These are phyloP conservation scores for Mesopsocus fuscifrons DNA, from an alignment of 2,888 invertebrate species.

Conservation along the genomic window DNA sequence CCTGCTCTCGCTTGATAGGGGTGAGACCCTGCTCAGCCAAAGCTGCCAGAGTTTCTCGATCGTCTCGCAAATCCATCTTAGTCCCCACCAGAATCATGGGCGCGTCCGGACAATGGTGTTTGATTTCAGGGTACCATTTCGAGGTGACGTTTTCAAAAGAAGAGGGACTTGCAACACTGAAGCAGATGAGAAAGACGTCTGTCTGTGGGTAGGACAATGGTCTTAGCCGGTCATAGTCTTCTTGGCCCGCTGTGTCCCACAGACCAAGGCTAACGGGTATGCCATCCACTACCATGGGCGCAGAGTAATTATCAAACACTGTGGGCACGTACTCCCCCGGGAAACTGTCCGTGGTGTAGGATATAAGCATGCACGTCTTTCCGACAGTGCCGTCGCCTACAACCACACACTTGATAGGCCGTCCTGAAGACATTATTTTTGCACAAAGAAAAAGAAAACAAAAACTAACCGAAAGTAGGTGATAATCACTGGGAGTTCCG, in stretches of 20 bases:
- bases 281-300: constrained; percentile 96
- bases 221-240: constrained; percentile 89
- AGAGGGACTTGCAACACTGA: constrained; percentile 96
- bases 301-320: constrained; percentile 97
- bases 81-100: constrained; percentile 98
- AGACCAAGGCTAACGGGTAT: constrained; percentile 90
- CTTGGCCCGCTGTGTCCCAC: constrained; percentile 98
- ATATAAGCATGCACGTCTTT: constrained; percentile 86
- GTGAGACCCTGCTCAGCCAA: constrained; percentile 87
- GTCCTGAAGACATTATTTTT: constrained; percentile 76
- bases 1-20: constrained; percentile 93
- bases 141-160: constrained; percentile 99
- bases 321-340: constrained; percentile 90
- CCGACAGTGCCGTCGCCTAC: constrained; percentile 88
- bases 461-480: too few species aligned
- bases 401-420: constrained; percentile 82
- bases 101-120: constrained; percentile 98
- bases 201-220: constrained; percentile 95
- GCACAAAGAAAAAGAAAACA: too few species aligned
- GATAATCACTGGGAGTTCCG: too few species aligned
- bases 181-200: constrained; percentile 98
- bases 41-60: constrained; percentile 81
- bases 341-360: constrained; percentile 83
- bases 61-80: constrained; percentile 96
- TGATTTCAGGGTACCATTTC: constrained; percentile 99